These are phyloP conservation scores for Pseudomyrmex pallidus DNA, from an alignment of 1,140 invertebrate species.

Conservation along the genomic window DNA sequence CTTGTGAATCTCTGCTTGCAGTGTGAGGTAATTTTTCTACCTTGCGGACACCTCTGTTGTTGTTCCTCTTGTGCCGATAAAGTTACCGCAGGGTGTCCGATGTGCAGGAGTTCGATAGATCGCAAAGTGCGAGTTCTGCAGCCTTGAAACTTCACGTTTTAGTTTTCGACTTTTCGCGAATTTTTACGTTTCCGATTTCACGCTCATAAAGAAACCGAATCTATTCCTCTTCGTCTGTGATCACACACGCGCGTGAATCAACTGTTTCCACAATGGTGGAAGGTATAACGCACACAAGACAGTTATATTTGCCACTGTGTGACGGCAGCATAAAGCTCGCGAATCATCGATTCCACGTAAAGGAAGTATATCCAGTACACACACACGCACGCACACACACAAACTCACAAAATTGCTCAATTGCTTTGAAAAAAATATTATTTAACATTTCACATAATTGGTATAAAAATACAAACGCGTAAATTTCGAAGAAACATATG, in stretches of 20 bases:
- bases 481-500: too few species aligned
- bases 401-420: too few species aligned
- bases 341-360: not conserved
- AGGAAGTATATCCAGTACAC: not conserved
- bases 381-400: too few species aligned
- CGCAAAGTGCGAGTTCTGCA: constrained; percentile 88
- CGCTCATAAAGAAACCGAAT: constrained; percentile 1
- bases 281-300: constrained; percentile 36
- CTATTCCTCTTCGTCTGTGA: constrained; percentile 43
- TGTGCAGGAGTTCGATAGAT: constrained; percentile 90
- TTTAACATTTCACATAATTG: too few species aligned
- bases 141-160: constrained; percentile 76
- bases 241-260: constrained; percentile 4
- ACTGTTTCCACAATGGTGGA: constrained; percentile 38
- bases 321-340: constrained; percentile 22
- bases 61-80: constrained; percentile 88
- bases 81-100: constrained; percentile 89
- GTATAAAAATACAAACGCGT: too few species aligned
- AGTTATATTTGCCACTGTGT: constrained; percentile 43
- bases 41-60: constrained; percentile 94
- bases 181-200: constrained; percentile 5
- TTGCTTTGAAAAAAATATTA: too few species aligned
- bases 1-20: constrained; percentile 83
- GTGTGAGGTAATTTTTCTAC: constrained; percentile 92
- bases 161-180: constrained; percentile 35